Evolutionary conservation across 2,888 invertebrate genomes (phyloP), one percentile per base, ranked within the genome.

Genomic region (Caenorhabditis parvicauda): DNA sequence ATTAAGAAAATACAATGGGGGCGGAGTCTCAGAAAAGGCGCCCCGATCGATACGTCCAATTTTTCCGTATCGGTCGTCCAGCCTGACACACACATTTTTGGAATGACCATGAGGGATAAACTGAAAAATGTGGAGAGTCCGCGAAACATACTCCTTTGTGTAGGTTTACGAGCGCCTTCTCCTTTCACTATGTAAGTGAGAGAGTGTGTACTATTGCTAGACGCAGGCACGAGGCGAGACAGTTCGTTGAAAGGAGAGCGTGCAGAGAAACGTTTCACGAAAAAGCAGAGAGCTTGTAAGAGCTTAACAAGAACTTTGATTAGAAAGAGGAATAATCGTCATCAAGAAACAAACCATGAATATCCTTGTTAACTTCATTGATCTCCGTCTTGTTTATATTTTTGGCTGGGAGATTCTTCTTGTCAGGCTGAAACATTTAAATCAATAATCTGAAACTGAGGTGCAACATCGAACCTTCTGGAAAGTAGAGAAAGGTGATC

Each of bases 321-420:
- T 25, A 46, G 6, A 3, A 19, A 3, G 25, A 19, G 3, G 17
- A 3, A 42, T 21, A 19, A 12, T 29, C 24, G 12, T 27, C 28
- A 28, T n/a, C 12, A 19, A 42, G 7, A 9, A 5, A 32, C 27
- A 25, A 14, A 54, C 59, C 54, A 46, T 56, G 19, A 14, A 61
- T 61, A 7, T 49, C 53, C 21, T 45, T 28, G 19, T 56, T 56
- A 9, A 61, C 25, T 24, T 49, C 51, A 14, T 60, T 55, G 9
- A 60, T 52, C 14, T 24, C 29, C 6, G 4, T 9, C 24, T 44
- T 25, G 17, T 32, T 17, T 2, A 29, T 32, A 27, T 28, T 17
- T 29, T 27, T 28, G 17, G 28, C 21, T 22, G 35, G 12, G 12
- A 32, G 39, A 35, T 59, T 37, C 35, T 59, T 32, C 2, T 28